These are phyloP conservation scores for Hippolais icterina DNA, from an alignment of 2,113 vertebrate genomes.

Conservation along the genomic window DNA sequence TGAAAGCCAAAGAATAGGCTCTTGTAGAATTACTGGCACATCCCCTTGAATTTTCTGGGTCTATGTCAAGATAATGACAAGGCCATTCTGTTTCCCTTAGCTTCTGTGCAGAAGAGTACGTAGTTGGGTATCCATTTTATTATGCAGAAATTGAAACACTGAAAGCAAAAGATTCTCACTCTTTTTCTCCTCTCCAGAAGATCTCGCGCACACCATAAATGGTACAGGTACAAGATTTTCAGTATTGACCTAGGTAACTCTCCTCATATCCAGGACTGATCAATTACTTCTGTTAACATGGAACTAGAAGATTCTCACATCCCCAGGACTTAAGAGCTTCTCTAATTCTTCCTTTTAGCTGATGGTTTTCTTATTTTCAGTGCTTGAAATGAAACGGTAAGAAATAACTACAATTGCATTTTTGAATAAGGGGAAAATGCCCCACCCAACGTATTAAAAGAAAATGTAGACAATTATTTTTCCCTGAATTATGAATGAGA, in stretches of 20 bases:
- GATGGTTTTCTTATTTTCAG: neutral
- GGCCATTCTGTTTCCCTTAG: constrained; percentile 64
- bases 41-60: constrained; percentile 59
- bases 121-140: constrained; percentile 11
- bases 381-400: neutral
- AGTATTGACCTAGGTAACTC: neutral
- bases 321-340: neutral
- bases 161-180: neutral
- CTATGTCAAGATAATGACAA: constrained; percentile 70
- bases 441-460: neutral
- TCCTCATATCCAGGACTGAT: neutral
- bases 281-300: neutral
- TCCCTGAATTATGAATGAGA: neutral
- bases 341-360: neutral
- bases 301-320: neutral
- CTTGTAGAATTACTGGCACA: constrained; percentile 67
- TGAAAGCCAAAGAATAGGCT: constrained; percentile 46
- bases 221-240: neutral
- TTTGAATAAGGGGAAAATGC: neutral
- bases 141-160: neutral
- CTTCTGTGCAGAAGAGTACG: neutral
- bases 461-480: neutral
- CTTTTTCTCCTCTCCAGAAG: neutral
- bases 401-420: neutral
- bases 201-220: neutral